Percentiles rank a stretch among this genome's conserved stretches.
phyloP scores from a whole-genome alignment of 2,113 vertebrate genomes.

The Tapirus terrestris region DNA sequence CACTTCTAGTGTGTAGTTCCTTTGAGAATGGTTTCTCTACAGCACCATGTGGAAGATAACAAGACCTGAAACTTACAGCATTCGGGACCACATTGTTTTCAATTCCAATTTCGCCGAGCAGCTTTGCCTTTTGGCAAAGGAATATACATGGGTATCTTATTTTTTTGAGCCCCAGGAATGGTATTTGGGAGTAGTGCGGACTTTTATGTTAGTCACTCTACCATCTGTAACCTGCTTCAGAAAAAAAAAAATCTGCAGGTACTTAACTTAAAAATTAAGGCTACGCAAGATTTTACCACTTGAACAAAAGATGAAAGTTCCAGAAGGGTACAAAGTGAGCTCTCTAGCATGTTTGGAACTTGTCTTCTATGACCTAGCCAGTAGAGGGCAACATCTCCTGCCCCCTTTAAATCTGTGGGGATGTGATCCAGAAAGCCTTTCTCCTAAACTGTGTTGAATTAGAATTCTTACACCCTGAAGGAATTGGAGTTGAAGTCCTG shows the following conservation, averaged over 20 bases:
- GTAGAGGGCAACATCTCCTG: neutral
- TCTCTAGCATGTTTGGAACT: accelerated
- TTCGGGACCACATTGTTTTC: neutral
- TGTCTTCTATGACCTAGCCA: neutral
- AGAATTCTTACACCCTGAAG: neutral
- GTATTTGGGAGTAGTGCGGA: neutral
- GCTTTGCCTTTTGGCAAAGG: neutral
- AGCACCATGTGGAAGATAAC: neutral
- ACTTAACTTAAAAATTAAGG: neutral
- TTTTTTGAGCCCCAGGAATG: neutral
- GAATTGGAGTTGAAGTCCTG: neutral
- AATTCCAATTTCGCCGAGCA: neutral
- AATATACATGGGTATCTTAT: neutral
- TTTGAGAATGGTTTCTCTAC: neutral
- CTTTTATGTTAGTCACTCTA: neutral
- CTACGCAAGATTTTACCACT: neutral
- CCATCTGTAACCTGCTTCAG: neutral
- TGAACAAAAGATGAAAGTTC: neutral
- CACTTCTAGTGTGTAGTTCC: neutral
- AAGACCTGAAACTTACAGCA: neutral
- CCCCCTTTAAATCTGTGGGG: neutral
- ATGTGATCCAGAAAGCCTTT: neutral
- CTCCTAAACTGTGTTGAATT: neutral
- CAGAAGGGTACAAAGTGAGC: neutral
- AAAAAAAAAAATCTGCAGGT: neutral